Base-by-base conservation (phyloP, 2,888 invertebrate genomes). In the Drosophila recens region DNA sequence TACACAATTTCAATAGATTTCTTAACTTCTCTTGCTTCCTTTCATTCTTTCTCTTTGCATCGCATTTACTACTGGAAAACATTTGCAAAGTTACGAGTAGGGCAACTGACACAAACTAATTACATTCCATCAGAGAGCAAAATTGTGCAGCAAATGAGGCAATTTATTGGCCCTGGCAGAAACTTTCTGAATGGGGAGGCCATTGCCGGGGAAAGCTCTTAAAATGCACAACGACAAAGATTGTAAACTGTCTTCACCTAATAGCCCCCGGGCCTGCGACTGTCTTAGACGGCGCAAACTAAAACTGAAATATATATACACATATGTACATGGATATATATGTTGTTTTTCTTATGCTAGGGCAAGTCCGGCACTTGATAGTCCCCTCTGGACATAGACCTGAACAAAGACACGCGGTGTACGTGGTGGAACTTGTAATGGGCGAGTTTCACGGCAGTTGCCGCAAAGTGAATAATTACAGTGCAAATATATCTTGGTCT, bases 161-260 rank as follows among this genome's bases (percentile, higher is more conserved):
- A 80, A 80, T 86, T 76, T 82, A 87, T 84, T 79, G 67, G 66
- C 43, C 27, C 30, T 40, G 34, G 56, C 56, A 62, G 64, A 52
- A 51, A 63, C 67, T 72, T 68, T 75, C 69, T 64, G 85, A 75
- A 70, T 71, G 70, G 20, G 51, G 53, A 57, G 62, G 38, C 52
- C 23, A 27, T 57, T 15, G 40, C 13, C 17, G 53, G 66, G 58
- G 69, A 73, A 80, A 86, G 75, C 78, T 64, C 68, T 75, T 70
- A 68, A 76, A 76, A 77, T 74, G 79, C 72, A 65, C 74, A 71
- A 75, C 73, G 74, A 80, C 81, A 85, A 79, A 82, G 87, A 89
- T 80, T 89, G 89, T 78, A 79, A 84, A 87, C 87, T 89, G 89
- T 86, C 79, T 84, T 76, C 89, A 89, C 84, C 89, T 87, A 80